Evolutionary conservation across 2,113 vertebrate species (phyloP).

Genomic region (Pygoscelis adeliae): DNA sequence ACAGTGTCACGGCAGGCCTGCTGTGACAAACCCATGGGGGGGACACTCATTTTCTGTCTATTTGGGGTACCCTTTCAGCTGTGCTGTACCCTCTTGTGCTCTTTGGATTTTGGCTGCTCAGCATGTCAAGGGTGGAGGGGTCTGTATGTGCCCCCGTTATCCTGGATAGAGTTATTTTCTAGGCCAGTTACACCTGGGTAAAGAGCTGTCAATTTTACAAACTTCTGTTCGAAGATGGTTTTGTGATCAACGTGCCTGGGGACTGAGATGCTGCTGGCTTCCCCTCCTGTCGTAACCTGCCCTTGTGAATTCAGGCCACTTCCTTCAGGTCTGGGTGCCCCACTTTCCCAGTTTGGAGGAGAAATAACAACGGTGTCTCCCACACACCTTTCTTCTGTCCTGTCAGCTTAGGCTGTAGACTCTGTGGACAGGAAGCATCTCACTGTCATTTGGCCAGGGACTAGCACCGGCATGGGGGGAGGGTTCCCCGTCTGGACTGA

Average conservation of each 20-base stretch:
- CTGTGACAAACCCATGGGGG: not conserved
- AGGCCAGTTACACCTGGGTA: not conserved
- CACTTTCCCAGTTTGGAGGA: not conserved
- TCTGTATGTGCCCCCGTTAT: fast-evolving
- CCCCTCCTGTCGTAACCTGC: not conserved
- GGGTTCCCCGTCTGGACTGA: not conserved
- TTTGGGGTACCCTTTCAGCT: not conserved
- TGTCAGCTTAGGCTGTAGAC: not conserved
- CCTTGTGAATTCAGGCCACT: not conserved
- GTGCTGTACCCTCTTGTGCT: not conserved
- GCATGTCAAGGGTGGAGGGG: not conserved
- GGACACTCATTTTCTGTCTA: not conserved
- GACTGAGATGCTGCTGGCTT: not conserved
- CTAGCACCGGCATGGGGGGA: not conserved
- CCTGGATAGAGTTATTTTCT: not conserved
- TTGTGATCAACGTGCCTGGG: not conserved
- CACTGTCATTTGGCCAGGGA: not conserved
- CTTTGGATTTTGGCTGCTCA: not conserved
- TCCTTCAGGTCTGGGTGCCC: not conserved
- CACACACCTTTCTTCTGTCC: not conserved
- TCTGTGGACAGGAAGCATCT: not conserved
- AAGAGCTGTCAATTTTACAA: not conserved
- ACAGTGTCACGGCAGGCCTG: not conserved
- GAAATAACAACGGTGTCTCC: not conserved
- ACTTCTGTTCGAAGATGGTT: not conserved